Percentiles rank a stretch among this genome's conserved stretches.
phyloP scores from a whole-genome alignment of 2,888 invertebrate species.

The Iselma pallidipennis region DNA sequence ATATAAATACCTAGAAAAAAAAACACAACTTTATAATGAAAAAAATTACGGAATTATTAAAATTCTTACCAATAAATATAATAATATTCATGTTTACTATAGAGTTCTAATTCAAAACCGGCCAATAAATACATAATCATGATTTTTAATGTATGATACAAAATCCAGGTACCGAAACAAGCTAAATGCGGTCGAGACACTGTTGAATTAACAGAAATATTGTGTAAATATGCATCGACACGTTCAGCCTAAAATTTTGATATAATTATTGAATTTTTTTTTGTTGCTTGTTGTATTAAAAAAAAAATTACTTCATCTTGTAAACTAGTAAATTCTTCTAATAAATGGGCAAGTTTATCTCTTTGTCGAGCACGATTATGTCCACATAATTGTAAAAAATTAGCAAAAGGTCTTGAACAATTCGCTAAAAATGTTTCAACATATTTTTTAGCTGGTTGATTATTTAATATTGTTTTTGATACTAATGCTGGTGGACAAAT shows the following conservation, averaged over 20 bases:
- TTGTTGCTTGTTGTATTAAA: not conserved
- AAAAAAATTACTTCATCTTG: slow-evolving; percentile 79
- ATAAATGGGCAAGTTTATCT: slow-evolving; percentile 85
- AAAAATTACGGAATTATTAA: slow-evolving; percentile 1
- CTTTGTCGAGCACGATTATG: slow-evolving; percentile 95
- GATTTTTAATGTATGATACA: slow-evolving; percentile 89
- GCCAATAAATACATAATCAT: slow-evolving; percentile 94
- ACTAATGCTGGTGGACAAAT: slow-evolving; percentile 89
- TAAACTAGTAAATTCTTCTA: slow-evolving; percentile 88
- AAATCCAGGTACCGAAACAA: slow-evolving; percentile 92
- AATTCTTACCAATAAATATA: slow-evolving; percentile 85
- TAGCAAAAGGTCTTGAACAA: slow-evolving; percentile 84
- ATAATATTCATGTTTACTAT: slow-evolving; percentile 94
- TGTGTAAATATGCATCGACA: slow-evolving; percentile 82
- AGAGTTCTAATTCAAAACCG: slow-evolving; percentile 94
- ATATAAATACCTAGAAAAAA: slow-evolving; percentile 75
- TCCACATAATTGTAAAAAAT: slow-evolving; percentile 85
- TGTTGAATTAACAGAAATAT: slow-evolving; percentile 69
- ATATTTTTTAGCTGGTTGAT: slow-evolving; percentile 79
- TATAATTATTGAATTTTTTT: too few relatives aligned
- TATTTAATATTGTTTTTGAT: slow-evolving; percentile 69
- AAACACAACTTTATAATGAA: not conserved
- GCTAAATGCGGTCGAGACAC: slow-evolving; percentile 74
- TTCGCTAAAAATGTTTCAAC: slow-evolving; percentile 87
- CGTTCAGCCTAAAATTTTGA: slow-evolving; percentile 75